Conservation (phyloP, 2,113 vertebrate species). For the Serilophus lunatus region DNA sequence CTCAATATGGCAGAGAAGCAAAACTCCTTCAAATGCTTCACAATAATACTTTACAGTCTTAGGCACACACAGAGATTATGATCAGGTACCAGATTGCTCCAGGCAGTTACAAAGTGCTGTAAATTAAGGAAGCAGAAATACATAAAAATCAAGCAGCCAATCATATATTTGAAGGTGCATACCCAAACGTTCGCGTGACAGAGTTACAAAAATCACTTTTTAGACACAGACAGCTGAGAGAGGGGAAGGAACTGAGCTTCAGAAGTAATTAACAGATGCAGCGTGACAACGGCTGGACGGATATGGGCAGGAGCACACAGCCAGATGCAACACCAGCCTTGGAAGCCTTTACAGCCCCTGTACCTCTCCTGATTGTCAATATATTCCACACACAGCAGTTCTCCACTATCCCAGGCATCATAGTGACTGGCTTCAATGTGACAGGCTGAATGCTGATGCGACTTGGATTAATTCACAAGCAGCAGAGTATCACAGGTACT, state of each 20-base stretch:
- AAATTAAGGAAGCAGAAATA: neutral
- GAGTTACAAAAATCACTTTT: neutral
- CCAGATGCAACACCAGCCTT: neutral
- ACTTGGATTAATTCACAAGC: neutral
- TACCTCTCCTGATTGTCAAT: neutral
- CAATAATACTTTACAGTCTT: neutral
- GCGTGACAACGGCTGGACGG: neutral
- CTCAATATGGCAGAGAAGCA: neutral
- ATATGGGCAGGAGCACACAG: neutral
- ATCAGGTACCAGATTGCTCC: neutral
- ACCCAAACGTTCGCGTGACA: neutral
- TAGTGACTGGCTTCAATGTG: neutral
- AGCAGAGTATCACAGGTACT: neutral
- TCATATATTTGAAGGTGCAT: neutral
- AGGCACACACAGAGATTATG: neutral
- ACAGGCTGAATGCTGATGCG: neutral
- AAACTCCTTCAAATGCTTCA: neutral
- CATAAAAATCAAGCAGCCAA: neutral
- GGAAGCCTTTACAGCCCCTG: neutral
- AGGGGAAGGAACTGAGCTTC: neutral
- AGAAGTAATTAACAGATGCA: neutral
- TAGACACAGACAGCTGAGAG: neutral
- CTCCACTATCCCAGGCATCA: neutral
- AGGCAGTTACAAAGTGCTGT: neutral
- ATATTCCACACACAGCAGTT: neutral